Evolutionary conservation across 2,797 vertebrate species (phyloP), one percentile per base, ranked within the genome.

Genomic region (Tragopan temminckii): DNA sequence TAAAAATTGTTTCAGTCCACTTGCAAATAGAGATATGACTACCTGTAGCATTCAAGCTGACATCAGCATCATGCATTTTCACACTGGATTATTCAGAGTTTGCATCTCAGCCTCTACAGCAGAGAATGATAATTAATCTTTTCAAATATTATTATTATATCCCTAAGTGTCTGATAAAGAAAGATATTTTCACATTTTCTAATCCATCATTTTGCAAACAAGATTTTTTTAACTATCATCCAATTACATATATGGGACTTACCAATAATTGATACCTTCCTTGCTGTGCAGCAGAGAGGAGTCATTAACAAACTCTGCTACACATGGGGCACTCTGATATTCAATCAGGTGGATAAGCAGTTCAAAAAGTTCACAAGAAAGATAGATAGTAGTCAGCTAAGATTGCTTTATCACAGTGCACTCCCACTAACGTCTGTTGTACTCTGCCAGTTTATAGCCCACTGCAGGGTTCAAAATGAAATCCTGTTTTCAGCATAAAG

Each of bases 251-350:
- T 43, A 17, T 83, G 45, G 62, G 36, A 43, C 17, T 82, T 87
- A 83, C 62, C 21, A 90, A 33, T 62, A 89, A 77, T 57, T 93
- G 89, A 80, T 71, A 78, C 13, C 38, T 91, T 61, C 52, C 58
- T 74, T 78, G 87, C 69, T 45, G 53, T 71, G 62, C 45, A 80
- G 24, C 71, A 77, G 61, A 92, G 81, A 45, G 58, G 25, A 82
- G 27, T 13, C 10, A 62, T 88, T 91, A 94, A 71, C 71, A 92
- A 93, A 85, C 31, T 2, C 20, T 50, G 23, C 29, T 75, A 40
- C 78, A 71, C 68, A 42, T 70, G 68, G 38, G 58, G 18, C 16
- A 33, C 46, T 88, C 27, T 64, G 45, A 89, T 92, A 80, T 45
- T 93, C 40, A 71, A 25, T 83, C 58, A 78, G 13, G 83, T 58